Evolutionary conservation across 1,140 invertebrate genomes (phyloP).

Genomic region (Papilio aristodemus): DNA sequence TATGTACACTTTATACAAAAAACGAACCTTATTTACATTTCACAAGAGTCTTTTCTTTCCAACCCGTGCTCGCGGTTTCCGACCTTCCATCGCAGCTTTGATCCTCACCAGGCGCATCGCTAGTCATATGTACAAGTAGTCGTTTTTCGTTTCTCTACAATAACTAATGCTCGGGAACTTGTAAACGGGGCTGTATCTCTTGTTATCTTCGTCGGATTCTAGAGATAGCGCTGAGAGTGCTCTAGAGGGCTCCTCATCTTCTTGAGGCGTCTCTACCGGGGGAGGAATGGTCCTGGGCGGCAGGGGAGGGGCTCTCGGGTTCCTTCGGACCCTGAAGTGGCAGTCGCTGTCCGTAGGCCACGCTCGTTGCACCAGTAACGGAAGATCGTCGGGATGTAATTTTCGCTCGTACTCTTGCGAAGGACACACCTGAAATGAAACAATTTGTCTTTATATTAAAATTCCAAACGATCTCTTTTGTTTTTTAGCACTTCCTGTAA

Average conservation of each 20-base stretch:
- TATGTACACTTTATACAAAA: constrained; percentile 64
- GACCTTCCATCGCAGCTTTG: constrained; percentile 39
- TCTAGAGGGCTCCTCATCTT: constrained; percentile 66
- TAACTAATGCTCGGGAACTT: constrained; percentile 78
- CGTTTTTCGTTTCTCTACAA: constrained; percentile 72
- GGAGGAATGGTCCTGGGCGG: constrained; percentile 71
- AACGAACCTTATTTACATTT: constrained; percentile 59
- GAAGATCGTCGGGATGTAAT: constrained; percentile 91
- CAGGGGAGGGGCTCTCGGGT: constrained; percentile 86
- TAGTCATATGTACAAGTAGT: constrained; percentile 75
- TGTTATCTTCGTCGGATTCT: constrained; percentile 62
- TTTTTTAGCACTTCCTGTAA: no score
- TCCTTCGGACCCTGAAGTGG: constrained; percentile 88
- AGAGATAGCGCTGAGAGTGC: constrained; percentile 72
- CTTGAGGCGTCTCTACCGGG: constrained; percentile 35
- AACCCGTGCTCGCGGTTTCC: constrained; percentile 41
- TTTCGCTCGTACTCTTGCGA: constrained; percentile 91
- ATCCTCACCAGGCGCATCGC: constrained; percentile 43
- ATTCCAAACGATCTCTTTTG: no score
- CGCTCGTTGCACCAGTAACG: constrained; percentile 89
- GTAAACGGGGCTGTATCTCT: constrained; percentile 77
- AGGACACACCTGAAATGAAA: constrained; percentile 80
- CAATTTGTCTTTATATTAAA: background rate
- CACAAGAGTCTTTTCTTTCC: constrained; percentile 57
- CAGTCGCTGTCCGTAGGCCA: constrained; percentile 85